Base-by-base conservation (phyloP, 1,140 invertebrate species). In the Lepidurus packardi region DNA sequence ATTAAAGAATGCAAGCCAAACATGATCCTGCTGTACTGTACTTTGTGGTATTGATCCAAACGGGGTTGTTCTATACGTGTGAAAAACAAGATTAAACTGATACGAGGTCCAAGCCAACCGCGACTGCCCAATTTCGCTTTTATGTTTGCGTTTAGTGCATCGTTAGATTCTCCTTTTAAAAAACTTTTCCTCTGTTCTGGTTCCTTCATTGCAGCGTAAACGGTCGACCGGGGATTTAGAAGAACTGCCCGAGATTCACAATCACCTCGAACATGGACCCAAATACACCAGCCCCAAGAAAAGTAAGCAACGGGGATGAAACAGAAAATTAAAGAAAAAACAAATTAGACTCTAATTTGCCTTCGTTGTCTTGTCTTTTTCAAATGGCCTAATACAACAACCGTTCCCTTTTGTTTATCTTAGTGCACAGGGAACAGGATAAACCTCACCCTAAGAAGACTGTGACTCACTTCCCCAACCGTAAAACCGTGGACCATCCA, bases 261-360 rank as follows among this genome's bases (percentile, higher is more conserved):
- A 65, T n/a, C 53, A 65, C 53, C 53, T 65, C 53, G 53, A 65
- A 65, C 53, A 65, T 65, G 53, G 53, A 13, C 53, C 53, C 53
- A 65, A 65, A 65, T 65, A 65, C 53, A 65, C 53, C 53, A 65
- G 53, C 21, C 53, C 53, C 6, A 65, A 65, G 53, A 65, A 65
- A 65, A 65, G 53, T 65, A 65, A 65, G 53, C n/a, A 65, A 65
- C 34, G 34, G 34, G 3, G 34, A 34, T 34, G 34, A 34, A 4
- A 34, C 0, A 34, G 34, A 34, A 34, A 34, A 34, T 34, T 34
- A 34, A 34, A 34, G 34, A 34, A 34, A 34, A 34, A 34, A 34
- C 3, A 34, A 34, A 34, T 34, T 34, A 4, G 34, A 34, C 3
- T 34, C 2, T 34, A 34, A 34, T 34, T 34, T 34, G 34, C 3